phyloP scores from a whole-genome alignment of 2,797 vertebrate species.

The Zenarchopterus dispar region DNA sequence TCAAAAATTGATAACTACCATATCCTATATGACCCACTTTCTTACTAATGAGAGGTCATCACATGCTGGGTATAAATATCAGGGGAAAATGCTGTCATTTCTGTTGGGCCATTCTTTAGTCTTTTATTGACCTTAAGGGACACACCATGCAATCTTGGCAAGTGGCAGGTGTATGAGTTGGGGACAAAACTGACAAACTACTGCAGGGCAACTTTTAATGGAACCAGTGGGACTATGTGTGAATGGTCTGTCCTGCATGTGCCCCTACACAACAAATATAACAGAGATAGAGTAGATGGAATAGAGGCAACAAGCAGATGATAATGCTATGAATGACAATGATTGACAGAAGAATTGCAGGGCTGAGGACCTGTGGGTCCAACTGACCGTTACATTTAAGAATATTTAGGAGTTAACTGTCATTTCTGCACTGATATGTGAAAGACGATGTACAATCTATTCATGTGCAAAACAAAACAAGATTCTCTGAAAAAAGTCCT shows the following conservation, averaged over 20 bases:
- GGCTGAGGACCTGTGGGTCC: constrained; percentile 46
- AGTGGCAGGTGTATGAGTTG: constrained; percentile 71
- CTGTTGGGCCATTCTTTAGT: constrained; percentile 64
- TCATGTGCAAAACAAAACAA: constrained; percentile 53
- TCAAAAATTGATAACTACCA: constrained; percentile 72
- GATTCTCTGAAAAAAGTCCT: constrained; percentile 57
- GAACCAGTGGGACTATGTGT: constrained; percentile 71
- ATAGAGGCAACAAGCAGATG: constrained; percentile 36
- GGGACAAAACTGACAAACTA: constrained; percentile 68
- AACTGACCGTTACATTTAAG: constrained; percentile 45
- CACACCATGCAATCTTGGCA: constrained; percentile 55
- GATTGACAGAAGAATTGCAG: constrained; percentile 67
- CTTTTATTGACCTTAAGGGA: constrained; percentile 76
- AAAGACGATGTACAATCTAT: constrained; percentile 51
- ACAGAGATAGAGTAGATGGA: constrained; percentile 10
- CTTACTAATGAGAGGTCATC: constrained; percentile 80
- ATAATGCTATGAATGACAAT: constrained; percentile 40
- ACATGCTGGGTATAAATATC: constrained; percentile 57
- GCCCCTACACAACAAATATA: constrained; percentile 3
- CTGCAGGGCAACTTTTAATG: constrained; percentile 81
- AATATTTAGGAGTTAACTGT: constrained; percentile 61
- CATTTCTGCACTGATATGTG: constrained; percentile 54
- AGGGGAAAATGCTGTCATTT: constrained; percentile 66
- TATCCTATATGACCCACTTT: constrained; percentile 73
- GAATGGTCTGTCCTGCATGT: constrained; percentile 7